Evolutionary conservation across 2,113 vertebrate genomes (phyloP).

Genomic region (Dasyurus viverrinus): DNA sequence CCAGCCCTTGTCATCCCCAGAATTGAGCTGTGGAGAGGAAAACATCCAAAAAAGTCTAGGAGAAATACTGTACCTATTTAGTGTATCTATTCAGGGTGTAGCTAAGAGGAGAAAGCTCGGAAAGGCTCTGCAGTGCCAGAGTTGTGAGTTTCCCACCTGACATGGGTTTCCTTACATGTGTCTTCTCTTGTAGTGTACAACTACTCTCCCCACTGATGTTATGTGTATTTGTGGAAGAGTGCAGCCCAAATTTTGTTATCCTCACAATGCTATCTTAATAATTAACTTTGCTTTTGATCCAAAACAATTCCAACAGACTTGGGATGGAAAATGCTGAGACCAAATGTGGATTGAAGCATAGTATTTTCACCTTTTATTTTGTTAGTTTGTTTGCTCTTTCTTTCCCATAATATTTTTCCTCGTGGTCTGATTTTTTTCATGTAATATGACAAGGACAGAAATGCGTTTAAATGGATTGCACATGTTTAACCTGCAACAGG

Average conservation of each 20-base stretch:
- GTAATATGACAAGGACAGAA: no score
- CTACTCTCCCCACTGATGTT: not conserved
- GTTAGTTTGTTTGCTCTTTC: no score
- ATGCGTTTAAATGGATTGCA: no score
- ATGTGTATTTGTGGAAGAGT: no score
- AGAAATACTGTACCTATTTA: not conserved
- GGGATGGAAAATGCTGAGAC: no score
- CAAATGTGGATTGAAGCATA: no score
- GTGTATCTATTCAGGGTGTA: not conserved
- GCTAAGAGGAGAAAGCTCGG: not conserved
- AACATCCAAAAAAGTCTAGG: not conserved
- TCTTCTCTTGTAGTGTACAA: not conserved
- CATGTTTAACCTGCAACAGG: no score
- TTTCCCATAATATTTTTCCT: no score
- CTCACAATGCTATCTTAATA: not conserved
- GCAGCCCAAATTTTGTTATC: not conserved
- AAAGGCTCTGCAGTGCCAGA: not conserved
- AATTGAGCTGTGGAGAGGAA: not conserved
- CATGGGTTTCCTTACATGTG: not conserved
- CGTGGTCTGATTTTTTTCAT: no score
- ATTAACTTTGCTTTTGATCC: not conserved
- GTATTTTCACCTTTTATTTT: no score
- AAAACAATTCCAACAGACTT: no score
- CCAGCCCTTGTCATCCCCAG: not conserved
- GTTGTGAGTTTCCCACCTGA: not conserved